These are phyloP conservation scores for Sycophila texana DNA, from an alignment of 2,888 invertebrate species.

Conservation along the genomic window DNA sequence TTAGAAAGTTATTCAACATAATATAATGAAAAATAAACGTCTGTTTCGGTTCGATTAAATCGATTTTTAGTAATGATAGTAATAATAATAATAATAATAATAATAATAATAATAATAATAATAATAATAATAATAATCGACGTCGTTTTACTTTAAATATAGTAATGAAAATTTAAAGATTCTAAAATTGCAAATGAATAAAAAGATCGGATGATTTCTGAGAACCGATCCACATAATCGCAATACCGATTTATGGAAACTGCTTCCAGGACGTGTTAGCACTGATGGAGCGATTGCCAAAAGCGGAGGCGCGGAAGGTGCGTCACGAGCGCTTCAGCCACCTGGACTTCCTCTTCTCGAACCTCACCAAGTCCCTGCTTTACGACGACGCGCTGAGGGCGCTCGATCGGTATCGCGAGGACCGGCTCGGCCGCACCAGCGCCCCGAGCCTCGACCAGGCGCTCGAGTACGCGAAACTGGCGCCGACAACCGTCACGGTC, in stretches of 20 bases:
- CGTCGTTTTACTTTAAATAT: too few species aligned
- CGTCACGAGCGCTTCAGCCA: constrained; percentile 60
- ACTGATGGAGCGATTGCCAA: constrained; percentile 55
- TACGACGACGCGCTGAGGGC: constrained; percentile 57
- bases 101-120: too few species aligned
- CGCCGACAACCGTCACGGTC: constrained; percentile 48
- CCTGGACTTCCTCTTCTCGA: constrained; percentile 61
- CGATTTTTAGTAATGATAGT: too few species aligned
- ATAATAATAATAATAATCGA: too few species aligned
- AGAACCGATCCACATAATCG: too few species aligned
- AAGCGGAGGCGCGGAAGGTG: constrained; percentile 57
- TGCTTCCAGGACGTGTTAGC: constrained; percentile 59
- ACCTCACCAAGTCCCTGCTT: constrained; percentile 55
- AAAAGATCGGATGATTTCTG: too few species aligned
- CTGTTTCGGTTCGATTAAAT: too few species aligned
- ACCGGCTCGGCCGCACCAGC: not conserved
- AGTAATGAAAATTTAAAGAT: too few species aligned
- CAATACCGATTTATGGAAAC: not conserved
- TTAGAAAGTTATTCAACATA: too few species aligned
- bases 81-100: too few species aligned
- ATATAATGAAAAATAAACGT: too few species aligned
- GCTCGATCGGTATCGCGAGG: constrained; percentile 21
- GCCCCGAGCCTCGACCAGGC: not conserved
- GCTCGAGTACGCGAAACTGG: constrained; percentile 39
- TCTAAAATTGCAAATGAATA: too few species aligned